A percentile compares a stretch with the other conserved stretches of the same genome.
These are phyloP conservation scores for Philonicus albiceps DNA, from an alignment of 2,888 invertebrate genomes.

Conservation along the genomic window DNA sequence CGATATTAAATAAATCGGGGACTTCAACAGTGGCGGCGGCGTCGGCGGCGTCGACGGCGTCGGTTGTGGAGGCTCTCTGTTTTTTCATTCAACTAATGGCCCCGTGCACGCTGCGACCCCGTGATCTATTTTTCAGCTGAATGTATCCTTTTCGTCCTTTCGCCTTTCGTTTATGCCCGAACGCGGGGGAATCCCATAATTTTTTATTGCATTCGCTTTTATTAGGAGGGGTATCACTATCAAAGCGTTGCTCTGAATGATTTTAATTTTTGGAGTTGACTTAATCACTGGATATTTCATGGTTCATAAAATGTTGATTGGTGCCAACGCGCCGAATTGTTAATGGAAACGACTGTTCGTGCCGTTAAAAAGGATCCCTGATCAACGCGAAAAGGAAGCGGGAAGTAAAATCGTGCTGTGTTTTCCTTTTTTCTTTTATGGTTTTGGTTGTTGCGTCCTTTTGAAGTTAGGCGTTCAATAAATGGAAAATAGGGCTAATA, in stretches of 20 bases:
- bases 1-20: constrained; percentile 31
- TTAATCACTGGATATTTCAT: constrained; percentile 46
- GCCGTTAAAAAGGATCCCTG: neutral
- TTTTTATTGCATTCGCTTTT: neutral
- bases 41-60: neutral
- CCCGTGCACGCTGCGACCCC: neutral
- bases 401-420: neutral
- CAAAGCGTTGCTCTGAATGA: neutral
- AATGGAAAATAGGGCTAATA: neutral
- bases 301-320: constrained; percentile 47
- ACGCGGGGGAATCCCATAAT: neutral
- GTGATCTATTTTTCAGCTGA: neutral
- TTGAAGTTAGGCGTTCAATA: neutral
- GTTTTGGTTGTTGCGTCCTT: neutral
- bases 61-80: neutral
- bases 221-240: no score
- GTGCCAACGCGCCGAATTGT: constrained; percentile 42
- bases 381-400: neutral
- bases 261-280: constrained; percentile 45
- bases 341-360: constrained; percentile 16
- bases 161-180: neutral
- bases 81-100: neutral
- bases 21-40: neutral
- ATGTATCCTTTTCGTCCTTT: neutral
- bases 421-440: neutral